Conservation (phyloP, 2,797 vertebrate genomes). For the Lacerta agilis region DNA sequence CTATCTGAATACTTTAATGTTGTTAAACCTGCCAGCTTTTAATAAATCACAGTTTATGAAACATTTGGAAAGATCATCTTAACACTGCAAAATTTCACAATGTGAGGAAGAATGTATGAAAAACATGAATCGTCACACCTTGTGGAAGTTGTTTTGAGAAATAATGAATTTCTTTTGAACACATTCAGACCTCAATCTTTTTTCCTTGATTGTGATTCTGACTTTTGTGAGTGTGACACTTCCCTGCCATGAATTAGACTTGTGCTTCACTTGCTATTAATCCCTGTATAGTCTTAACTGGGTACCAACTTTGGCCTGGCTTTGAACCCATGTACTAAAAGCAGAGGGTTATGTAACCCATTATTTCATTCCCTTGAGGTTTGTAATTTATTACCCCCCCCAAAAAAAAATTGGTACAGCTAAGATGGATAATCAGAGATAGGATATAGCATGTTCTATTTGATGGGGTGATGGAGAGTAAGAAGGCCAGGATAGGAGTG, state of each 20-base stretch:
- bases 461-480: background rate
- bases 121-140: background rate
- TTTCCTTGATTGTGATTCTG: background rate
- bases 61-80: background rate
- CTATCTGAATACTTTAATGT: background rate
- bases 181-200: background rate
- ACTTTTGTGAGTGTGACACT: background rate
- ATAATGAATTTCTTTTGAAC: background rate
- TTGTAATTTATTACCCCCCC: background rate
- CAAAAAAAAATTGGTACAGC: background rate
- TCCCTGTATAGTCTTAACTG: background rate
- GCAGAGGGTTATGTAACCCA: background rate
- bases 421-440: background rate
- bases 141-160: background rate
- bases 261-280: background rate
- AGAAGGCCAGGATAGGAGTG: background rate
- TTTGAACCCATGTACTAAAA: constrained; percentile 6
- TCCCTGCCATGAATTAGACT: background rate
- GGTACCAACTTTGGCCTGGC: background rate
- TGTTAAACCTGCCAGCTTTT: background rate
- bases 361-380: background rate
- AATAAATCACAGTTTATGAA: background rate
- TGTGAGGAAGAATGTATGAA: background rate
- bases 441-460: background rate
- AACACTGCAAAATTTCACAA: background rate